These are phyloP conservation scores for Belgica antarctica DNA, from an alignment of 2,888 invertebrate species.

Conservation along the genomic window DNA sequence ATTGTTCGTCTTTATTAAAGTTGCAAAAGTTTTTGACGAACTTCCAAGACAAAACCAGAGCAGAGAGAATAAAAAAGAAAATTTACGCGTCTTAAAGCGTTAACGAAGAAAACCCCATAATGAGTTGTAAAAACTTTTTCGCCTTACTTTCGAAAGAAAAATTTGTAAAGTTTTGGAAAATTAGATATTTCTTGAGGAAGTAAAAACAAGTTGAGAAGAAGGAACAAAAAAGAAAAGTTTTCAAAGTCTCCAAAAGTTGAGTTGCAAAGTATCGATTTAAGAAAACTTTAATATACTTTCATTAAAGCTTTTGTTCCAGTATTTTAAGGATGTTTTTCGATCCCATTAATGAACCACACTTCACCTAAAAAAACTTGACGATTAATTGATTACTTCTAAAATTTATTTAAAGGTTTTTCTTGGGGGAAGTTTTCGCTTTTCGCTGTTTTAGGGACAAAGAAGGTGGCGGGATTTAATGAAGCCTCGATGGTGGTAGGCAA, in stretches of 20 bases:
- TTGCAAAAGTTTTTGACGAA: neutral
- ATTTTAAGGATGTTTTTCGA: too few species aligned
- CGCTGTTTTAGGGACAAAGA: too few species aligned
- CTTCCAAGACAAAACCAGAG: neutral
- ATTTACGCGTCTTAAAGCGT: constrained; percentile 25
- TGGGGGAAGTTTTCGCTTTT: too few species aligned
- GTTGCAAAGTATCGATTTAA: constrained; percentile 16
- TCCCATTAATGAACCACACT: too few species aligned
- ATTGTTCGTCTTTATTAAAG: neutral
- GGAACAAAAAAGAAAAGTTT: constrained; percentile 34
- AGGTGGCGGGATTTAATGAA: too few species aligned
- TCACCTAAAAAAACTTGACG: too few species aligned
- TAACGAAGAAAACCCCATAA: constrained; percentile 38
- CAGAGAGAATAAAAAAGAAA: neutral
- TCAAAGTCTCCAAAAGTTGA: constrained; percentile 43
- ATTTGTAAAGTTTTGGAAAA: constrained; percentile 25
- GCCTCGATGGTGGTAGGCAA: too few species aligned
- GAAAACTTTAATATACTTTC: constrained; percentile 31
- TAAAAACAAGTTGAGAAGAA: constrained; percentile 35
- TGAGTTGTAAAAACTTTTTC: constrained; percentile 43
- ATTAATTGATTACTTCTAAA: too few species aligned
- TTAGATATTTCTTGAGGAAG: constrained; percentile 35
- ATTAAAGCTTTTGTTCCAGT: constrained; percentile 23
- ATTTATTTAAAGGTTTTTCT: too few species aligned
- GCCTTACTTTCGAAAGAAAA: constrained; percentile 42